Evolutionary conservation across 2,113 vertebrate species (phyloP).

Genomic region (Diadophis punctatus): DNA sequence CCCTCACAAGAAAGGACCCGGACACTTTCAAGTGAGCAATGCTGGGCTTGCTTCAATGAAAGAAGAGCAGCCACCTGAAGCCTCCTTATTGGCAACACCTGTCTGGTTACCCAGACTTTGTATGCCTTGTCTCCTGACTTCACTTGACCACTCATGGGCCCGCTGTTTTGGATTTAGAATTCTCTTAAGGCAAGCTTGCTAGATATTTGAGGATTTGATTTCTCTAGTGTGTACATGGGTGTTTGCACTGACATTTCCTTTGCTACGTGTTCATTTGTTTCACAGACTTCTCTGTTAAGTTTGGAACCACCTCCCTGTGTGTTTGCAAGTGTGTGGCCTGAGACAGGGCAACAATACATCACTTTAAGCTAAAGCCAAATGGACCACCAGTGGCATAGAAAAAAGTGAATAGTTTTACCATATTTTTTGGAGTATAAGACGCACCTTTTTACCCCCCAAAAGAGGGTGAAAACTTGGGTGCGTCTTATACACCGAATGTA

Average conservation of each 20-base stretch:
- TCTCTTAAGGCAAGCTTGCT: background rate
- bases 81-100: background rate
- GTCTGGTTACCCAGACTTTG: background rate
- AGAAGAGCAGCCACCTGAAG: background rate
- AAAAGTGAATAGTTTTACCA: background rate
- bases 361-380: background rate
- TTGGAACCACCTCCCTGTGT: background rate
- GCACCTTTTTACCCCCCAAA: no score
- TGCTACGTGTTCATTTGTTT: background rate
- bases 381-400: background rate
- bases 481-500: no score
- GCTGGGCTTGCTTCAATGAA: background rate
- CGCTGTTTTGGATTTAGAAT: background rate
- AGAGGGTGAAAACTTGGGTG: no score
- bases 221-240: background rate
- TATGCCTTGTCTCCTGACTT: background rate
- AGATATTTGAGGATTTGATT: background rate
- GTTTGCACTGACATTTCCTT: background rate
- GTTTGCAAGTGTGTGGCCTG: background rate
- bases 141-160: background rate
- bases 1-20: background rate
- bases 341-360: background rate
- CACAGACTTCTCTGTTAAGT: background rate
- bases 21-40: background rate
- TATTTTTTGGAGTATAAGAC: no score